Conservation (phyloP, 2,888 invertebrate genomes). For the Tipula vernalis region DNA sequence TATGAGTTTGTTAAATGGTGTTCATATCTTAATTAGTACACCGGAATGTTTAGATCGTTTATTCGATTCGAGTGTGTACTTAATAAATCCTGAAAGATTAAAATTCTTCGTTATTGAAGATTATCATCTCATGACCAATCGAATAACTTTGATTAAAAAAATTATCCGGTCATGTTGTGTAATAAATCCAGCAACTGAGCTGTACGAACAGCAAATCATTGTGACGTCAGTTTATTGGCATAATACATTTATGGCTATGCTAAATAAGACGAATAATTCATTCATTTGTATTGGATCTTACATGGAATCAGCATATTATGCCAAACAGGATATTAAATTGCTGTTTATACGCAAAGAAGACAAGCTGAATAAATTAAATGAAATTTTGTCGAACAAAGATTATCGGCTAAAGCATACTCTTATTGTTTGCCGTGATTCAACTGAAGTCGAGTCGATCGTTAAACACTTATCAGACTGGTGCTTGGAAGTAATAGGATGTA, state of each 20-base stretch:
- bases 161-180: not conserved
- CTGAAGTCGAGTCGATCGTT: not conserved
- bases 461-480: not conserved
- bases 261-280: not conserved
- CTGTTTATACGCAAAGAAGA: not conserved
- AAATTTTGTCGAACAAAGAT: not conserved
- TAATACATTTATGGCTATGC: not conserved
- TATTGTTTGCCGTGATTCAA: not conserved
- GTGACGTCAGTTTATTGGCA: not conserved
- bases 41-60: not conserved
- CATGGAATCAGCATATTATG: not conserved
- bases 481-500: not conserved
- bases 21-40: not conserved
- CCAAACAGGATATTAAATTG: not conserved
- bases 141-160: not conserved
- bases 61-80: not conserved
- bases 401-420: not conserved
- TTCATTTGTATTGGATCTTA: not conserved
- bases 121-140: not conserved
- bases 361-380: not conserved
- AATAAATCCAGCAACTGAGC: not conserved
- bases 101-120: not conserved
- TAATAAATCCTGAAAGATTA: not conserved
- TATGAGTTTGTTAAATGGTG: not conserved
- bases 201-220: not conserved